Evolutionary conservation across 2,888 invertebrate genomes (phyloP), one percentile per base, ranked within the genome.

Genomic region (Orchestes rusci): DNA sequence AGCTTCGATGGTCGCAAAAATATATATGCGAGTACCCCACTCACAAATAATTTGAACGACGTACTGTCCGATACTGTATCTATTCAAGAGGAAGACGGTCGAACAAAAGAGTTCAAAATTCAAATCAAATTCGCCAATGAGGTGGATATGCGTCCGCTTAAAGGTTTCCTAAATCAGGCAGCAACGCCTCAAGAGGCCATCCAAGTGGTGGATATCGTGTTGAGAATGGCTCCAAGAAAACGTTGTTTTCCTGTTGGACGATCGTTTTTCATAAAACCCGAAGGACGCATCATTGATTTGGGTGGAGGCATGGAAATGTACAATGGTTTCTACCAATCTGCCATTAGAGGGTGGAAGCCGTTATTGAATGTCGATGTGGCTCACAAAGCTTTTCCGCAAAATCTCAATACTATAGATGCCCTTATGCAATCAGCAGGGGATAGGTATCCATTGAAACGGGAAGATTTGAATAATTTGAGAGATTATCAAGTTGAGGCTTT

Each of bases 311-410:
- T 90, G 58, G 90, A 94, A 65, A 80, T 95, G 61, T 94, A 94
- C 85, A 80, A 86, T 46, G 97, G 97, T 3, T 79, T 92, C 60
- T 97, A 89, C 70, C 94, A 95, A 67, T 87, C 90, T 5, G 90
- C 92, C 0, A 79, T 92, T 51, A 79, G 95, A 39, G 93, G 93
- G 8, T 87, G 90, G 76, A 80, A 78, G 56, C 86, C 89, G 39
- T 85, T 84, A 66, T 69, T 99, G 28, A 97, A 97, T 66, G 81
- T 97, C 43, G 96, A 97, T 69, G 82, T 88, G 28, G 80, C 84
- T 0, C 84, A 89, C 60, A 88, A 88, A 66, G 84, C 82, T 0
- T 88, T 89, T 58, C 84, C 86, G 0, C 76, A 66, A 33, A 59
- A 63, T 5, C 73, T 76, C 41, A 54, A 48, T 2, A 58, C 84